Evolutionary conservation across 1,140 invertebrate genomes (phyloP), one percentile per base, ranked within the genome.

Genomic region (Protaetia brevitarsis): DNA sequence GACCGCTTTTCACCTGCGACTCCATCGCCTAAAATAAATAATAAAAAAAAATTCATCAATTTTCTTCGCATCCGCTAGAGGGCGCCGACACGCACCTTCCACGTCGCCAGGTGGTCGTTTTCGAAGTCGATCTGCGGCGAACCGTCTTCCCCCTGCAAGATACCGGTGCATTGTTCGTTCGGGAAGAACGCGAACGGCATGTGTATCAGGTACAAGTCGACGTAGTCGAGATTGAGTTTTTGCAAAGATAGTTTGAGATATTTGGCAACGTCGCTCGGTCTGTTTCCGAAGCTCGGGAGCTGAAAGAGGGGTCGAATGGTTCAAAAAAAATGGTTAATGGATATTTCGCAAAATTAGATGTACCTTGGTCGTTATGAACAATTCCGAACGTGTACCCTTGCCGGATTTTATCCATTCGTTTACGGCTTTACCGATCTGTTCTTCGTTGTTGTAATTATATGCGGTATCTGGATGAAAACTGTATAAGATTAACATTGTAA

Each of bases 131-230:
- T 29, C 36, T 68, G 67, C 29, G 78, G 73, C 10, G 72, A 71
- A 2, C 78, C 82, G 13, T 80, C 73, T 60, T 77, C 77, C 34
- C 82, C 74, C 21, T 75, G 75, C 1, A 79, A 74, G 28, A 81
- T 66, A 1, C 78, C 61, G 8, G 74, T 69, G 23, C 72, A 71
- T 2, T 74, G 68, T 28, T 79, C 71, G 19, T 79, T 70, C 57
- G 73, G 78, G 31, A 76, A 70, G 45, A 85, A 85, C 19, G 81
- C 82, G 71, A 86, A 84, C 1, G 89, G 89, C 71, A 83, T 82
- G 74, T 91, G 88, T 70, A 90, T 83, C 19, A 91, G 77, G 74
- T 90, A 90, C 1, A 90, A 76, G 74, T 91, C 89, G 1, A 90
- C 82, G 69, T 90, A 90, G 34, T 85, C 82, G 34, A 88, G 69